Evolutionary conservation across 2,113 vertebrate genomes (phyloP).

Genomic region (Hypomesus transpacificus): DNA sequence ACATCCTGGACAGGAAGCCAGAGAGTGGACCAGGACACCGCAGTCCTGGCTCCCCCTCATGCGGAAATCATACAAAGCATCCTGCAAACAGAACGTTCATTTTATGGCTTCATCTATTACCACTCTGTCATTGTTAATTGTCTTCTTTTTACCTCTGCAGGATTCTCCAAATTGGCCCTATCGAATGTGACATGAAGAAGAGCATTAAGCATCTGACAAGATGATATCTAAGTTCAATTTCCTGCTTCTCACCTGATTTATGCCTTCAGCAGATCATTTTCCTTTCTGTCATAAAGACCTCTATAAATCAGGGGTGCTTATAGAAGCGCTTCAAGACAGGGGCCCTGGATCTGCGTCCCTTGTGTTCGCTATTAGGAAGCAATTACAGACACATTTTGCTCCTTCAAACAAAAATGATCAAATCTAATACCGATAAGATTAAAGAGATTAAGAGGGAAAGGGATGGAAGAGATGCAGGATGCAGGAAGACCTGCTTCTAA

Average conservation of each 20-base stretch:
- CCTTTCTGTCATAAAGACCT: constrained; percentile 99
- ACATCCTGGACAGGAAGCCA: constrained; percentile 66
- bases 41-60: constrained; percentile 91
- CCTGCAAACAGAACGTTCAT: constrained; percentile 94
- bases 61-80: constrained; percentile 99
- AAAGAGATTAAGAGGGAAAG: constrained; percentile 98
- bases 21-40: constrained; percentile 82
- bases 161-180: constrained; percentile 99
- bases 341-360: constrained; percentile 91
- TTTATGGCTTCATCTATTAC: constrained; percentile 99
- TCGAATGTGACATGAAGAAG: constrained; percentile 99
- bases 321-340: constrained; percentile 87
- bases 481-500: constrained; percentile 91
- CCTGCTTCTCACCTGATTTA: constrained; percentile 99
- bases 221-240: constrained; percentile 99
- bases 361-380: constrained; percentile 99
- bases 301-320: constrained; percentile 99
- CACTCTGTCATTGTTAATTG: constrained; percentile 99
- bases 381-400: constrained; percentile 99
- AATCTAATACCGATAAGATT: constrained; percentile 99
- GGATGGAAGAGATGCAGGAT: constrained; percentile 77
- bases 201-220: constrained; percentile 99
- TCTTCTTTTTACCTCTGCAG: constrained; percentile 99
- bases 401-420: constrained; percentile 99
- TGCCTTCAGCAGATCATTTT: constrained; percentile 99